Evolutionary conservation across 2,113 vertebrate species (phyloP).

Genomic region (Sceloporus undulatus): DNA sequence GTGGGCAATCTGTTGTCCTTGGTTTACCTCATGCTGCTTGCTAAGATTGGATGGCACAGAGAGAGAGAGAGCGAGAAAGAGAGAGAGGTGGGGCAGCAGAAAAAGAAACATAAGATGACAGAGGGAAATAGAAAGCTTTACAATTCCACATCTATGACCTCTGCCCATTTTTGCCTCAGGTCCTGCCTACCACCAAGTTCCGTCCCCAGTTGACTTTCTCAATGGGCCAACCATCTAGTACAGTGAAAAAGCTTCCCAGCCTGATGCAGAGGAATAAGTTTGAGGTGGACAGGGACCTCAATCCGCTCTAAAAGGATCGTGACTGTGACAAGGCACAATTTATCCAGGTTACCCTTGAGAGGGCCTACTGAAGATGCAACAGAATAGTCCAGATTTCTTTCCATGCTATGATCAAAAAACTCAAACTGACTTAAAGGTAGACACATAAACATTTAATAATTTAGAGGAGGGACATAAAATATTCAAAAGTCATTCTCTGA

Average conservation of each 20-base stretch:
- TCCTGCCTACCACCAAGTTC: no score
- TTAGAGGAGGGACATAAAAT: neutral
- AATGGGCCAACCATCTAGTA: neutral
- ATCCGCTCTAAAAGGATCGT: neutral
- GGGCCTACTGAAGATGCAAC: neutral
- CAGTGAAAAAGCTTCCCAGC: neutral
- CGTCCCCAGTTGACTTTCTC: neutral
- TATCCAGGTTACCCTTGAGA: neutral
- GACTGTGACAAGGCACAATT: neutral
- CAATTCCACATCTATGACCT: no score
- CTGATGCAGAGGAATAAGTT: neutral
- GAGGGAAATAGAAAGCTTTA: no score
- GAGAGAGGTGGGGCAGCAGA: no score
- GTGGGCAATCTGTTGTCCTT: neutral
- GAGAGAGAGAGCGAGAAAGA: no score
- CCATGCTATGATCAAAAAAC: neutral
- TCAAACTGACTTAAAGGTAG: neutral
- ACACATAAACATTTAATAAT: conserved; percentile 12
- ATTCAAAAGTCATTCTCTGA: conserved; percentile 10
- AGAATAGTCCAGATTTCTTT: neutral
- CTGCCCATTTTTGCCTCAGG: no score
- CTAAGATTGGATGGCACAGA: no score
- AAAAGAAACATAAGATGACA: no score
- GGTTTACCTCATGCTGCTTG: no score
- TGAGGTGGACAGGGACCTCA: neutral